These are phyloP conservation scores for Danaus chrysippus DNA, from an alignment of 2,888 invertebrate species.

Conservation along the genomic window DNA sequence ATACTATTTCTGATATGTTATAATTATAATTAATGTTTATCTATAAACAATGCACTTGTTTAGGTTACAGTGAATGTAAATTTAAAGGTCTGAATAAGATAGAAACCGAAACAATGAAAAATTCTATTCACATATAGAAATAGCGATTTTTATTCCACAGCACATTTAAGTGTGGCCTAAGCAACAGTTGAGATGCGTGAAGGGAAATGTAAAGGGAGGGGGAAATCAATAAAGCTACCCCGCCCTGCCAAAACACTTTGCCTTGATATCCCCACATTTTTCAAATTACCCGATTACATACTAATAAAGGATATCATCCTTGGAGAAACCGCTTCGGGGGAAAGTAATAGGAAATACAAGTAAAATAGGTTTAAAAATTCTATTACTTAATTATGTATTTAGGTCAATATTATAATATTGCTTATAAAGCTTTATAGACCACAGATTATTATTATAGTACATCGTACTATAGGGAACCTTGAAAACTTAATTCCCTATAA, in stretches of 20 bases:
- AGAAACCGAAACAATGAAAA: not conserved
- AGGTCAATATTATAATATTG: too few relatives aligned
- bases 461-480: too few relatives aligned
- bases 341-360: constrained; percentile 25
- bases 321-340: constrained; percentile 22
- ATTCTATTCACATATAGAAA: not conserved
- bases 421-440: too few relatives aligned
- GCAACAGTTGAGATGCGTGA: constrained; percentile 76
- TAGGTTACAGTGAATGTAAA: too few relatives aligned
- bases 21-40: too few relatives aligned
- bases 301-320: constrained; percentile 29
- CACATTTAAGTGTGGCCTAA: constrained; percentile 43
- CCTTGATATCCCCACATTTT: constrained; percentile 56
- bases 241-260: constrained; percentile 45
- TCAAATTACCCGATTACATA: constrained; percentile 33
- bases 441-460: too few relatives aligned
- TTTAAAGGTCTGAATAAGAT: too few relatives aligned
- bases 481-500: too few relatives aligned
- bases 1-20: too few relatives aligned
- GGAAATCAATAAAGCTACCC: constrained; percentile 58
- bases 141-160: constrained; percentile 15
- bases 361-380: not conserved
- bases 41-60: too few relatives aligned
- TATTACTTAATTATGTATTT: not conserved
- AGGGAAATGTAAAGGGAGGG: constrained; percentile 48